These are phyloP conservation scores for Alloscopus bannaensis DNA, from an alignment of 2,888 invertebrate species.

Conservation along the genomic window DNA sequence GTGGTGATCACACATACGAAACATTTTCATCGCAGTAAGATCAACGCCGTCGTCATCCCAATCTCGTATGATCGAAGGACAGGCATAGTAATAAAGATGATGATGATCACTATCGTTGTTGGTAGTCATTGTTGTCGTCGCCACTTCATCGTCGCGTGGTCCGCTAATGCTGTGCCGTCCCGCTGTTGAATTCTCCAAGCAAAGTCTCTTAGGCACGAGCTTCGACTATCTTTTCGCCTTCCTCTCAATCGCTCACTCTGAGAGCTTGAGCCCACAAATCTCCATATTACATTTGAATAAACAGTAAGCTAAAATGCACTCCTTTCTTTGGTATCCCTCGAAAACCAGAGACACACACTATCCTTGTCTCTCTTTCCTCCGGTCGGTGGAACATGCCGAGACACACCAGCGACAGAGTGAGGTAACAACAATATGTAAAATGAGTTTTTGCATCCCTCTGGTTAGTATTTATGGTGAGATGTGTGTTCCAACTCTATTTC, in stretches of 20 bases:
- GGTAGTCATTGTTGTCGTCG: conserved; percentile 54
- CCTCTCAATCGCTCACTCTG: conserved; percentile 2
- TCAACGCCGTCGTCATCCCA: conserved; percentile 38
- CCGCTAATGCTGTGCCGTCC: conserved; percentile 25
- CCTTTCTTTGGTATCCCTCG: too few species aligned
- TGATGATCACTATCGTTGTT: conserved; percentile 54
- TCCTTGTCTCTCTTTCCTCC: too few species aligned
- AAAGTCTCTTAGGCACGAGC: conserved; percentile 54
- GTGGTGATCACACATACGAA: too few species aligned
- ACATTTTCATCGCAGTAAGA: conserved; percentile 21
- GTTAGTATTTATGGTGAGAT: conserved; percentile 33
- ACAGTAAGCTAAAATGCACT: conserved; percentile 11
- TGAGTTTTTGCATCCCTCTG: conserved; percentile 46
- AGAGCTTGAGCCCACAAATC: conserved; percentile 47
- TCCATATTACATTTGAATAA: conserved; percentile 59
- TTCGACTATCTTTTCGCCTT: neutral
- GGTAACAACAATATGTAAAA: conserved; percentile 56
- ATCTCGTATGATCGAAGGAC: conserved; percentile 48
- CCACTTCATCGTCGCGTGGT: conserved; percentile 15
- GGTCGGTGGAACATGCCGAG: too few species aligned
- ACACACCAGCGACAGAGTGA: too few species aligned
- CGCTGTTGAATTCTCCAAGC: conserved; percentile 44
- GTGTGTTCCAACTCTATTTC: conserved; percentile 40
- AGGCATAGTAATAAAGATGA: conserved; percentile 60
- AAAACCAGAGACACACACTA: too few species aligned